These are phyloP conservation scores for Pimephales promelas DNA, from an alignment of 2,113 vertebrate genomes.

Conservation along the genomic window DNA sequence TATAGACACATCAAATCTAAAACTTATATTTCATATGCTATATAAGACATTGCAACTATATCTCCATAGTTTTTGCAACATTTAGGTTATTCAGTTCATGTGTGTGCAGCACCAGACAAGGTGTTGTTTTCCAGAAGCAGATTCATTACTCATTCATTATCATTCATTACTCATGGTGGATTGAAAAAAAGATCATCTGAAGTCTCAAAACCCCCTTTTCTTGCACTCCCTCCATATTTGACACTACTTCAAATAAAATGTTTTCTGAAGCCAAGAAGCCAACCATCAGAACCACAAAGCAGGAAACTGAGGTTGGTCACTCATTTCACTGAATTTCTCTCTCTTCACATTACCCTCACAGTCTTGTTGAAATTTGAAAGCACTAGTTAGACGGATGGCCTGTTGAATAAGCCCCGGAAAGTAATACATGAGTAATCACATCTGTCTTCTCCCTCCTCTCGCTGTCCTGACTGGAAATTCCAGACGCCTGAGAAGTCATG, in stretches of 20 bases:
- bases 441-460: slow-evolving; percentile 18
- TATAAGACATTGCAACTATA: neutral
- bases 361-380: neutral
- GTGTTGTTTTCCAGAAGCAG: neutral
- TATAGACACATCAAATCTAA: neutral
- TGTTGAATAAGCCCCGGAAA: slow-evolving; percentile 19
- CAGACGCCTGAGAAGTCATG: slow-evolving; percentile 57
- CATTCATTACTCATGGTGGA: neutral
- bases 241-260: neutral
- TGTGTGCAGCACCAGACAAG: neutral
- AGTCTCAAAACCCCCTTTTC: slow-evolving; percentile 30
- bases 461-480: slow-evolving; percentile 60
- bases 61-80: neutral
- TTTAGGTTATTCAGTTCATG: neutral
- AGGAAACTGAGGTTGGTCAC: slow-evolving; percentile 42
- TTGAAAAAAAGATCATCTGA: neutral
- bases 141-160: too few relatives aligned
- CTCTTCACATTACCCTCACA: slow-evolving; percentile 5
- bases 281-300: slow-evolving; percentile 2
- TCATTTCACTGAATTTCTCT: slow-evolving; percentile 3
- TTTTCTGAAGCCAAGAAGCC: slow-evolving; percentile 32
- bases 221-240: neutral
- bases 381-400: neutral
- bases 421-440: neutral
- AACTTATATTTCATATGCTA: too few relatives aligned